These are phyloP conservation scores for Coleophora deauratella DNA, from an alignment of 2,888 invertebrate genomes.

Conservation along the genomic window DNA sequence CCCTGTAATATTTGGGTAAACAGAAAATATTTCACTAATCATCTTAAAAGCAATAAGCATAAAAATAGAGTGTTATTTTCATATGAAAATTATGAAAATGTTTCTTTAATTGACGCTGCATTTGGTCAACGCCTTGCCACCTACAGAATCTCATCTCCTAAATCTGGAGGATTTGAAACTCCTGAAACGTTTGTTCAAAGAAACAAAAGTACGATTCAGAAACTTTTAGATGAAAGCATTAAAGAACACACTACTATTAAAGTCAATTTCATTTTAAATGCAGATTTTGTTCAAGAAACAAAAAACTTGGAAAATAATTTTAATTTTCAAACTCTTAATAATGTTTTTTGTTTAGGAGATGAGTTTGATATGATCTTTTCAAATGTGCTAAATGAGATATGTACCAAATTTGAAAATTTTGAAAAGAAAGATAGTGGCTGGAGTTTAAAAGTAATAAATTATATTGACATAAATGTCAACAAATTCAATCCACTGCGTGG, in stretches of 20 bases:
- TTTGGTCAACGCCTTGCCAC: conserved; percentile 9
- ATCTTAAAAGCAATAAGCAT: conserved; percentile 13
- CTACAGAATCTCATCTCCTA: conserved; percentile 6
- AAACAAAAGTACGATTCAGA: conserved; percentile 6
- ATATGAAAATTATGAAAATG: conserved; percentile 10
- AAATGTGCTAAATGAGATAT: conserved; percentile 7
- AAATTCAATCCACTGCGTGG: conserved; percentile 19
- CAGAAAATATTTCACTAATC: conserved; percentile 10
- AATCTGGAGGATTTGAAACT: not conserved
- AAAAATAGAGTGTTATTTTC: conserved; percentile 12
- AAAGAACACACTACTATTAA: conserved; percentile 9
- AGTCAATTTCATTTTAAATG: conserved; percentile 16
- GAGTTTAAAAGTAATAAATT: conserved; percentile 13
- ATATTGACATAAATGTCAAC: conserved; percentile 19
- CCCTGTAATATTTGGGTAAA: conserved; percentile 1
- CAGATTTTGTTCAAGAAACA: conserved; percentile 16
- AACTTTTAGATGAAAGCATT: conserved; percentile 7
- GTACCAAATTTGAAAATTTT: conserved; percentile 17
- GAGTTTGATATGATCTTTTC: conserved; percentile 11
- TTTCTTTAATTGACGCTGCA: conserved; percentile 11
- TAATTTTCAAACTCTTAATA: conserved; percentile 18
- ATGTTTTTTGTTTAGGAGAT: conserved; percentile 11
- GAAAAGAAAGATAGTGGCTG: conserved; percentile 22
- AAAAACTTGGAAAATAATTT: conserved; percentile 14
- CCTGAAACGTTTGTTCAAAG: conserved; percentile 7